These are phyloP conservation scores for Athalia circularis DNA, from an alignment of 2,888 invertebrate genomes.

Conservation along the genomic window DNA sequence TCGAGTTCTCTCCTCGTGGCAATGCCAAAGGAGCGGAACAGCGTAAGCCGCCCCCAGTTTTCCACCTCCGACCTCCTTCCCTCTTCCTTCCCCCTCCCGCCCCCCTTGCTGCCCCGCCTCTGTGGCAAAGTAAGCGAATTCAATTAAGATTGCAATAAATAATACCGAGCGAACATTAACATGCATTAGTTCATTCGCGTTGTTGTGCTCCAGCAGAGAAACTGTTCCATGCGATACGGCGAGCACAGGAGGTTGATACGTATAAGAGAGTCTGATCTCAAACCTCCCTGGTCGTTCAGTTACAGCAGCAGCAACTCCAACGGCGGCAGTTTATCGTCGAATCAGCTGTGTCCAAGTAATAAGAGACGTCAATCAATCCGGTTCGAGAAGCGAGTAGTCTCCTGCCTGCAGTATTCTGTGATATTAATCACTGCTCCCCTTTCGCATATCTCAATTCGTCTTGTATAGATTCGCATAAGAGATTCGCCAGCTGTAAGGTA, in stretches of 20 bases:
- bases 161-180: conserved; percentile 17
- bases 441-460: neutral
- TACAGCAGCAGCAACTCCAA: neutral
- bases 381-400: neutral
- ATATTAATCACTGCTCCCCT: neutral
- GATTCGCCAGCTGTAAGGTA: too few relatives aligned
- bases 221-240: neutral
- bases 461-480: neutral
- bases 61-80: conserved; percentile 4
- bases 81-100: neutral
- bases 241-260: neutral
- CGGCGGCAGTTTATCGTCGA: neutral
- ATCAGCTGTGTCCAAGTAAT: conserved; percentile 19
- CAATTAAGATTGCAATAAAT: conserved; percentile 41
- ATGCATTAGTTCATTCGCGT: conserved; percentile 8
- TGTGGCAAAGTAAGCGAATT: conserved; percentile 11
- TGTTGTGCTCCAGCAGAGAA: neutral
- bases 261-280: neutral
- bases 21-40: neutral
- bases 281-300: neutral
- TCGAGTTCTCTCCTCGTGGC: conserved; percentile 17
- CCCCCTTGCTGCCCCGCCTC: neutral
- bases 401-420: neutral
- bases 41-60: neutral
- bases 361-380: conserved; percentile 29